phyloP scores from a whole-genome alignment of 2,888 invertebrate species.

The Rhamnusium bicolor region DNA sequence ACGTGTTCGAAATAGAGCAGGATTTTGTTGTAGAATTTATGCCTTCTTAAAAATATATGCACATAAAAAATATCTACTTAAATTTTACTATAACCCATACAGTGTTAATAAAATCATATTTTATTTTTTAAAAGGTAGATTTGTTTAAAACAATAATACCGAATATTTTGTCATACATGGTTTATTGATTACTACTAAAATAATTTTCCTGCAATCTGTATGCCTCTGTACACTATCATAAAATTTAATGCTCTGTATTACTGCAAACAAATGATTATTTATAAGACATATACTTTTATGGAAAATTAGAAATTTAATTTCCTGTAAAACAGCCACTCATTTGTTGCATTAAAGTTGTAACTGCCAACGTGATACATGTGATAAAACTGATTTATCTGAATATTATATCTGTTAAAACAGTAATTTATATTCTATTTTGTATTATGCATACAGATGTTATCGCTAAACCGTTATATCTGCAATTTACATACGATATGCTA shows the following conservation, averaged over 20 bases:
- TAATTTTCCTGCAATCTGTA: background rate
- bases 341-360: conserved; percentile 2
- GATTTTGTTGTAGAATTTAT: no score
- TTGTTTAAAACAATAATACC: no score
- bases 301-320: conserved; percentile 9
- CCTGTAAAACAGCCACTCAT: conserved; percentile 14
- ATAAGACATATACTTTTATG: background rate
- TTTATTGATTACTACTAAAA: background rate
- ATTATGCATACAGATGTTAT: conserved; percentile 15
- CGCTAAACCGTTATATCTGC: conserved; percentile 6
- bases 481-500: background rate
- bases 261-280: background rate
- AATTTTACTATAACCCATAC: no score
- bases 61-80: no score
- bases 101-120: no score
- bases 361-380: conserved; percentile 12
- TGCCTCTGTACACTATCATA: background rate
- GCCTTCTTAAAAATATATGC: no score
- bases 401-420: conserved; percentile 13
- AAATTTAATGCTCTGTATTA: background rate
- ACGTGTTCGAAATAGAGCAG: no score
- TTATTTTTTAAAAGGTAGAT: no score
- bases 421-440: conserved; percentile 1
- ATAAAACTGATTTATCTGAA: conserved; percentile 21
- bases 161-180: background rate